Percentiles rank a stretch among this genome's conserved stretches.
These are phyloP conservation scores for Podocnemis expansa DNA, from an alignment of 2,113 vertebrate species.

Conservation along the genomic window DNA sequence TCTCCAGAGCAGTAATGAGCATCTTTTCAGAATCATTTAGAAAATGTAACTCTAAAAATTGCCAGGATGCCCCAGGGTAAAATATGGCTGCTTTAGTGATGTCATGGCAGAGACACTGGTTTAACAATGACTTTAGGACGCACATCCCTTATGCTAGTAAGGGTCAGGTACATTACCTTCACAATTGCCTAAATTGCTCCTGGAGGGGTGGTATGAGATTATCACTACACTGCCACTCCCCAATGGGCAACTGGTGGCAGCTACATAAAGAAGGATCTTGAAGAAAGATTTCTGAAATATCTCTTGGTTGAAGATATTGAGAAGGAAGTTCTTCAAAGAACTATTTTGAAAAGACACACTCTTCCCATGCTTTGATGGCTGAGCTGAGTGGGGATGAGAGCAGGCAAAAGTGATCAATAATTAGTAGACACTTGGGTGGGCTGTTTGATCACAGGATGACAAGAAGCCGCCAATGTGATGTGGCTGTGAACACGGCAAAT, in stretches of 20 bases:
- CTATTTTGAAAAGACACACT: background rate
- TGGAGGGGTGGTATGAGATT: background rate
- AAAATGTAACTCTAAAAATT: background rate
- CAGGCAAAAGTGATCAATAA: background rate
- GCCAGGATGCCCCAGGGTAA: background rate
- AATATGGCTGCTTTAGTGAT: background rate
- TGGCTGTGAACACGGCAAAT: background rate
- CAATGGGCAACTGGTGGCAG: background rate
- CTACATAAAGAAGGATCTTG: background rate
- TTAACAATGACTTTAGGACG: background rate
- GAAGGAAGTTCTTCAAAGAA: background rate
- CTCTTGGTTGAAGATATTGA: background rate
- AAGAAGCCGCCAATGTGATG: background rate
- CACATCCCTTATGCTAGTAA: background rate
- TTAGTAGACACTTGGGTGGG: background rate
- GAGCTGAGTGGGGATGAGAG: background rate
- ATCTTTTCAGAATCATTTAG: background rate
- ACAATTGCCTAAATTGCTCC: background rate
- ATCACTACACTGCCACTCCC: background rate
- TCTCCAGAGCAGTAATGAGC: background rate
- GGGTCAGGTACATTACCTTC: background rate
- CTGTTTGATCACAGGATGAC: background rate
- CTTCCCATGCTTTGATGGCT: background rate
- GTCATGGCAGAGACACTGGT: background rate
- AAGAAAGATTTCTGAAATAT: background rate